Base-by-base conservation (phyloP, 2,888 invertebrate genomes). In the Seladonia tumulorum region DNA sequence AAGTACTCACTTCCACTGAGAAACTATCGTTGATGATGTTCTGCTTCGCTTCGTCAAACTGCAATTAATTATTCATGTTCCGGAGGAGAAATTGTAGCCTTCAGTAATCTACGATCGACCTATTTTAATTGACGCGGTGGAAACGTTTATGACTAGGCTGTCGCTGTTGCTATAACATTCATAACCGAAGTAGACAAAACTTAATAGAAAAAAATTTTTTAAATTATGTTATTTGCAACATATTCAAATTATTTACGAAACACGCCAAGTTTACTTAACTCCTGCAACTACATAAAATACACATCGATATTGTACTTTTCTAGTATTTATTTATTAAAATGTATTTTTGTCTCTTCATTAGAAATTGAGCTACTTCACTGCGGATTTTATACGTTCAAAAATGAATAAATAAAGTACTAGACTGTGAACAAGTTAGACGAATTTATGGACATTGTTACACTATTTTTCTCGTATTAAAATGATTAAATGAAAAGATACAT, bases 21-120 rank as follows among this genome's bases (percentile, higher is more conserved):
- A 73, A 72, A 77, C 79, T 86, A 79, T 80, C 66, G 25, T 80
- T 70, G 81, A 89, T 79, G 81, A 80, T 77, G 74, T 86, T 81
- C 84, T 86, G 75, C 88, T 82, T 88, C 73, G 25, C 80, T 68
- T 73, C n/a, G 47, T 70, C 76, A 71, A 22, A 63, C 60, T 80
- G 82, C 82, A 86, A 39, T 39, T 75, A 79, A 89, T 83, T 3
- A 66, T 66, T 66, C 35, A 66, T 18, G 66, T 18, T 35, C 10
- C 18, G 4, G 29, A 22, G 35, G 18, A 22, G 18, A 35, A 66
- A 35, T 35, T 66, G 18, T 35, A 35, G 35, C 29, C 16, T 16
- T 29, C 7, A 66, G 29, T 35, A 0, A 18, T 35, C 29, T 29
- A 63, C 18, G 8, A 29, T 16, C 29, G 18, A 29, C 2, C 8